Conservation (phyloP, 1,140 invertebrate species). For the Eueides isabella region DNA sequence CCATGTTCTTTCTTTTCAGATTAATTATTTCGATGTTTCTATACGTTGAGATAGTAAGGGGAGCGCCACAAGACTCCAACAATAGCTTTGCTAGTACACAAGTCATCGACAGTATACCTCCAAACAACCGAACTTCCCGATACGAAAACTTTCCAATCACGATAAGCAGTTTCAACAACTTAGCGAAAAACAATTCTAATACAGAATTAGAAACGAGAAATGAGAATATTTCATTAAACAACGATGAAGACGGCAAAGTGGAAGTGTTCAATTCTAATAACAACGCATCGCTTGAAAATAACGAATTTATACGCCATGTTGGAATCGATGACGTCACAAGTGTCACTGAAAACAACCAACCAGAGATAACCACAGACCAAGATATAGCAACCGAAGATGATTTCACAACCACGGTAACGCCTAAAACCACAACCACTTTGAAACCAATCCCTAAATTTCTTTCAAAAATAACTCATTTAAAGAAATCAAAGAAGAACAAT, state of each 20-base stretch:
- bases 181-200: background rate
- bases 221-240: background rate
- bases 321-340: slow-evolving; percentile 47
- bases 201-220: background rate
- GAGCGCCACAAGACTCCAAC: slow-evolving; percentile 55
- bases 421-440: slow-evolving; percentile 23
- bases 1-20: background rate
- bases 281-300: slow-evolving; percentile 13
- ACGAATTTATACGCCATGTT: slow-evolving; percentile 37
- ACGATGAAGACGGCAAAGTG: background rate
- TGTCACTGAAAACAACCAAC: slow-evolving; percentile 32
- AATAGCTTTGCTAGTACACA: slow-evolving; percentile 58
- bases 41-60: slow-evolving; percentile 33
- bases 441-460: slow-evolving; percentile 45
- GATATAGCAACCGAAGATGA: slow-evolving; percentile 42
- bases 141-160: slow-evolving; percentile 18
- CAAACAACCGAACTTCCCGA: background rate
- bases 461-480: slow-evolving; percentile 61
- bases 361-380: slow-evolving; percentile 40
- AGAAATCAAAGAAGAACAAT: slow-evolving; percentile 42
- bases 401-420: slow-evolving; percentile 33
- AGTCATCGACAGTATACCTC: background rate
- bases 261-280: background rate
- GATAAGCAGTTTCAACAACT: slow-evolving; percentile 1
- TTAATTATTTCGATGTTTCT: slow-evolving; percentile 14